These are phyloP conservation scores for Eumerus sabulonum DNA, from an alignment of 2,888 invertebrate genomes.

Conservation along the genomic window DNA sequence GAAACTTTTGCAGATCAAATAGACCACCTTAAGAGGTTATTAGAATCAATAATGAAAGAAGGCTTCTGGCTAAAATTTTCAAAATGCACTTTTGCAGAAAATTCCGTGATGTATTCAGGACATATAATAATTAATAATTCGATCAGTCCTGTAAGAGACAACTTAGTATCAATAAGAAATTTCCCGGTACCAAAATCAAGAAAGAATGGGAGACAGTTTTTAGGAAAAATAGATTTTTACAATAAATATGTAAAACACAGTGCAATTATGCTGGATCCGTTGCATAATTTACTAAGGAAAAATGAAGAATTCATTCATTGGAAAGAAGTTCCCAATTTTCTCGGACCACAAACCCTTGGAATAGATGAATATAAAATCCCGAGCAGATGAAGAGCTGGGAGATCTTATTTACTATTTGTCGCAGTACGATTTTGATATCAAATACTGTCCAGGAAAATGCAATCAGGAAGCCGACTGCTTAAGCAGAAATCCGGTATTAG, in stretches of 20 bases:
- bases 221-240: slow-evolving; percentile 66
- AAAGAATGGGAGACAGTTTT: slow-evolving; percentile 58
- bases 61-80: no score
- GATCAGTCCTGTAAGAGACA: slow-evolving; percentile 36
- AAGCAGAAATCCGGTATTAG: slow-evolving; percentile 56
- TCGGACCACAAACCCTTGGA: no score
- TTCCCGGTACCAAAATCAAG: slow-evolving; percentile 60
- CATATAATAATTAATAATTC: slow-evolving; percentile 63
- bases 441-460: slow-evolving; percentile 53
- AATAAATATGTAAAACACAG: slow-evolving; percentile 58
- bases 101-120: slow-evolving; percentile 48
- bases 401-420: slow-evolving; percentile 50
- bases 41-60: slow-evolving; percentile 41
- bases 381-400: slow-evolving; percentile 52
- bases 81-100: no score
- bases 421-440: slow-evolving; percentile 52
- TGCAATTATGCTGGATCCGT: slow-evolving; percentile 59
- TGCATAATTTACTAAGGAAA: slow-evolving; percentile 65
- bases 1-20: slow-evolving; percentile 14
- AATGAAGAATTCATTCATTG: slow-evolving; percentile 6
- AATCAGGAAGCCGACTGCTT: slow-evolving; percentile 50
- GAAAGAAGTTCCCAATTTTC: no score
- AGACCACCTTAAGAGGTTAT: no score
- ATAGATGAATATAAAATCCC: slow-evolving; percentile 40
- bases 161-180: slow-evolving; percentile 55